These are phyloP conservation scores for Phymatocera aterrima DNA, from an alignment of 2,888 invertebrate species.

Conservation along the genomic window DNA sequence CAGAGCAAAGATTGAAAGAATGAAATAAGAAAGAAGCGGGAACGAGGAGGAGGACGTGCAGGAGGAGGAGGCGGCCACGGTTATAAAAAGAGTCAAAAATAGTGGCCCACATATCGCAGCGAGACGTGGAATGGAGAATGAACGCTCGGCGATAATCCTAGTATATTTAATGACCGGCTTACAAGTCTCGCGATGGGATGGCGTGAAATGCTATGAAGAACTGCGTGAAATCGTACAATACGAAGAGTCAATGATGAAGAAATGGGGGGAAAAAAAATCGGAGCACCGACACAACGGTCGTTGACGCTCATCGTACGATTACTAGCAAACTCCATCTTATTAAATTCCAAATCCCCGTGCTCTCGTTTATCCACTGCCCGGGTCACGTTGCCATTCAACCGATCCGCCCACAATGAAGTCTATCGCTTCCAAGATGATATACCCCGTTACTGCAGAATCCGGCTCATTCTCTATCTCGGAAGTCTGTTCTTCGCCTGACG, in stretches of 20 bases:
- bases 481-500: background rate
- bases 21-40: background rate
- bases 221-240: constrained; percentile 51
- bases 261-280: constrained; percentile 21
- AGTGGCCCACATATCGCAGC: constrained; percentile 26
- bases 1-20: background rate
- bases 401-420: constrained; percentile 14
- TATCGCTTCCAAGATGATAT: constrained; percentile 1
- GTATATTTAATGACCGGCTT: constrained; percentile 23
- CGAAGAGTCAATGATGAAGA: background rate
- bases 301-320: constrained; percentile 26
- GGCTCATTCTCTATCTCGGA: background rate
- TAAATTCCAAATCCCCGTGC: background rate
- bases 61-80: background rate
- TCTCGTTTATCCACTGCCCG: background rate
- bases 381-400: background rate
- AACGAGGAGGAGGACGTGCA: background rate
- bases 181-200: constrained; percentile 19
- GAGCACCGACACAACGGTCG: constrained; percentile 39
- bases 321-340: background rate
- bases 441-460: constrained; percentile 13
- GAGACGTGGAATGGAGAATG: constrained; percentile 8
- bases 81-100: constrained; percentile 23
- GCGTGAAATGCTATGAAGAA: constrained; percentile 48
- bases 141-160: constrained; percentile 6